A percentile compares a stretch with the other conserved stretches of the same genome.
phyloP scores from a whole-genome alignment of 1,140 invertebrate species.

The Proctacanthus coquilletti region DNA sequence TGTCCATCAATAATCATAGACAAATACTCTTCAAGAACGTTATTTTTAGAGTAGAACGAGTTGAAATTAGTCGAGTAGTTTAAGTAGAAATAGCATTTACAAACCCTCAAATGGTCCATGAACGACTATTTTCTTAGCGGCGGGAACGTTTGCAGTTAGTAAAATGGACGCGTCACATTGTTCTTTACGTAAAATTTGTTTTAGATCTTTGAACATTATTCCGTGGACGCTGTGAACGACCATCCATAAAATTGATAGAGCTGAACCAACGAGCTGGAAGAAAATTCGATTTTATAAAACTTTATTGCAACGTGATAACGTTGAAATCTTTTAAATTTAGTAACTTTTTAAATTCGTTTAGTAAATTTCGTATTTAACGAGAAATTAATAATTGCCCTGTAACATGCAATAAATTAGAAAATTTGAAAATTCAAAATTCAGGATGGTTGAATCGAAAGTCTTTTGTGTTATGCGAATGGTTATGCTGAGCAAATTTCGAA shows the following conservation, averaged over 20 bases:
- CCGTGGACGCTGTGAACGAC: conserved; percentile 95
- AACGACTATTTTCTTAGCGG: conserved; percentile 97
- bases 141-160: conserved; percentile 95
- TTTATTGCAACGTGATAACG: too few relatives aligned
- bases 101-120: conserved; percentile 68
- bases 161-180: conserved; percentile 97
- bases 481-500: too few relatives aligned
- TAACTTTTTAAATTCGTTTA: too few relatives aligned
- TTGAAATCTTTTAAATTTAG: too few relatives aligned
- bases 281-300: too few relatives aligned
- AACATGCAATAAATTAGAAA: too few relatives aligned
- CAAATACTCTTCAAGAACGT: neutral
- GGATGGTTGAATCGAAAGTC: too few relatives aligned
- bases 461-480: too few relatives aligned
- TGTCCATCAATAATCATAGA: neutral
- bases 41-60: conserved; percentile 1
- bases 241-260: conserved; percentile 92
- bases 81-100: neutral
- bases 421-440: too few relatives aligned
- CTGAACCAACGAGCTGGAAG: conserved; percentile 64
- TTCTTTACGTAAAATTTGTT: conserved; percentile 96
- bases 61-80: conserved; percentile 13
- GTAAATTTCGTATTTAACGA: too few relatives aligned
- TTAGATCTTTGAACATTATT: conserved; percentile 98
- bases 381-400: too few relatives aligned